Evolutionary conservation across 1,140 invertebrate species (phyloP).

Genomic region (Hermetia illucens): DNA sequence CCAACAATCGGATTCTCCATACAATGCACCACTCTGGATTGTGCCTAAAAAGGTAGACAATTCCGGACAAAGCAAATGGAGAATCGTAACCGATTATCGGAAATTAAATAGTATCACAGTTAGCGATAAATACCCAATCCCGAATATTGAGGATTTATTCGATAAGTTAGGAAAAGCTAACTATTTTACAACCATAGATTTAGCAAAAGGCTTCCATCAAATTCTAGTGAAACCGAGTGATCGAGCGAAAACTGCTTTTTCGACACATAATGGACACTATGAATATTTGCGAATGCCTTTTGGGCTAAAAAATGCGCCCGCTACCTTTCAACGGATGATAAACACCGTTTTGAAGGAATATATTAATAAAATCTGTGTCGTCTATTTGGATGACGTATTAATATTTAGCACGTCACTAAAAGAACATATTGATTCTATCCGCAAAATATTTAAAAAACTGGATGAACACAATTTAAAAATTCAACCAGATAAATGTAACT

Average conservation of each 20-base stretch:
- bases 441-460: conserved; percentile 14
- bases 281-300: conserved; percentile 31
- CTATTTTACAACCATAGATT: conserved; percentile 32
- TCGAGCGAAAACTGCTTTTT: conserved; percentile 35
- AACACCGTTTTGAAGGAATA: conserved; percentile 21
- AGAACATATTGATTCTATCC: conserved; percentile 20
- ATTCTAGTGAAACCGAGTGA: conserved; percentile 26
- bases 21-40: conserved; percentile 9
- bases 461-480: conserved; percentile 10
- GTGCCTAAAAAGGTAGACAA: conserved; percentile 13
- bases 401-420: conserved; percentile 22
- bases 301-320: conserved; percentile 29
- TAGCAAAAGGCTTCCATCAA: conserved; percentile 35
- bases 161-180: conserved; percentile 29
- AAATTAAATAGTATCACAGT: too few relatives aligned
- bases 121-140: too few relatives aligned
- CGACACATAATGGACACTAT: conserved; percentile 20
- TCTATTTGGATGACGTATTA: conserved; percentile 32
- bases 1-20: conserved; percentile 3
- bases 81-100: conserved; percentile 27
- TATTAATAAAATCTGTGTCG: conserved; percentile 17
- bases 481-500: conserved; percentile 5
- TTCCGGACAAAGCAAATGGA: conserved; percentile 9
- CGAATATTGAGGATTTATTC: conserved; percentile 32
- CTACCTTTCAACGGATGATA: conserved; percentile 32